Base-by-base conservation (phyloP, 2,888 invertebrate genomes). In the Drosophila nigricruria region DNA sequence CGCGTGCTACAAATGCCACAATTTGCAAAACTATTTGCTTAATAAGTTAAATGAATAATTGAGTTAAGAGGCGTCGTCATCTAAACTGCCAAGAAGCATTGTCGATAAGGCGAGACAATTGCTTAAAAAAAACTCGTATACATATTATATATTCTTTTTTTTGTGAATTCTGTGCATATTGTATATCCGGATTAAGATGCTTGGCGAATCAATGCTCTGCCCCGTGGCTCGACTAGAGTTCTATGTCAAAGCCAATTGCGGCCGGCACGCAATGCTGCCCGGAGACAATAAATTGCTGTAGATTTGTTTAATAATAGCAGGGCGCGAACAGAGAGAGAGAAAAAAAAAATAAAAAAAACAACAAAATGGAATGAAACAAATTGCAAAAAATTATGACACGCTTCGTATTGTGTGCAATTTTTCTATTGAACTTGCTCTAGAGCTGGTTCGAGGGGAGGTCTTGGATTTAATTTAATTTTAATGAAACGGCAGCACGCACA, bases 31-130 rank as follows among this genome's bases (percentile, higher is more conserved):
- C 57, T 83, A 83, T 80, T 76, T 65, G 82, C 78, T 86, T 86
- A 83, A 88, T 88, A 80, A 76, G 82, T 82, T 88, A 86, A 86
- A 86, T 83, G 74, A 73, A 86, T 86, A 88, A 86, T 88, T 86
- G 85, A 82, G 88, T 73, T 80, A 80, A 76, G 88, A 71, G 88
- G 85, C 77, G 66, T 71, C 63, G 52, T 59, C 62, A 47, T 70
- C 66, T 23, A 43, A 64, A 27, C 12, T 60, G 54, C 40, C 54
- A 63, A 70, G 63, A 30, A 61, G 36, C 49, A 20, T 18, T 49
- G 57, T 70, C 70, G 59, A 74, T 77, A 73, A 70, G 49, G 57
- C 77, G 73, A 63, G 69, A 63, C 65, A 70, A 64, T 67, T 67
- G 63, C 43, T 63, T 43, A 10, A 30, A 30, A 25, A 30, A 10